Percentiles rank a stretch among this genome's conserved stretches.
Evolutionary conservation across 2,113 vertebrate species (phyloP).

Genomic region (Dromas ardeola): DNA sequence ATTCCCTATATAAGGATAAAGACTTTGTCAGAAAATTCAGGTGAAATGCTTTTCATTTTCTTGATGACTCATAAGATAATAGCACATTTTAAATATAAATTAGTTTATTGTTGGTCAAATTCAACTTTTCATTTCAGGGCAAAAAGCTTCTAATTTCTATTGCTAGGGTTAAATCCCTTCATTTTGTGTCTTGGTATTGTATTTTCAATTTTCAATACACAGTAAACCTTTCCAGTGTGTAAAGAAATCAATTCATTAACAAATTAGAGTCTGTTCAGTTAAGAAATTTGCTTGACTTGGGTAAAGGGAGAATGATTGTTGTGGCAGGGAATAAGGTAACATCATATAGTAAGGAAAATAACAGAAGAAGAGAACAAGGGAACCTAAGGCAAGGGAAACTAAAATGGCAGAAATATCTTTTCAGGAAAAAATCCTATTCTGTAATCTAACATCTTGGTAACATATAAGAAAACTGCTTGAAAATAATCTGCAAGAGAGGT

Average conservation of each 20-base stretch:
- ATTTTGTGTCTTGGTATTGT: not conserved
- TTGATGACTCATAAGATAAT: not conserved
- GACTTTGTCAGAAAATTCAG: not conserved
- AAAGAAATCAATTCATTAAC: not conserved
- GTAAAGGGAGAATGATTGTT: not conserved
- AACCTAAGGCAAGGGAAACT: not conserved
- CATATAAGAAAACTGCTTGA: not conserved
- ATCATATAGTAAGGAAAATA: not conserved
- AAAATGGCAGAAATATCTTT: not conserved
- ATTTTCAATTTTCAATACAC: not conserved
- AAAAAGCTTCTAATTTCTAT: not conserved
- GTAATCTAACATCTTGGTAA: not conserved
- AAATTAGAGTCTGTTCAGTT: not conserved
- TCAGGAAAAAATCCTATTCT: not conserved
- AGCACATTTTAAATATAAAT: not conserved
- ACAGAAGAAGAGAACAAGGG: not conserved
- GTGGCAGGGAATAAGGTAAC: not conserved
- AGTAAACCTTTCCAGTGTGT: not conserved
- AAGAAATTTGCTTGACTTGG: not conserved
- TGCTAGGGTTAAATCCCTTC: not conserved
- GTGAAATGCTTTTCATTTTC: not conserved
- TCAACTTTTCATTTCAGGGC: not conserved
- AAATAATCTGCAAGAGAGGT: not conserved
- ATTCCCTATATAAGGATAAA: not conserved
- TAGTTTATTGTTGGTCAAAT: not conserved